Conservation (phyloP, 2,888 invertebrate species). For the Amiota communis region DNA sequence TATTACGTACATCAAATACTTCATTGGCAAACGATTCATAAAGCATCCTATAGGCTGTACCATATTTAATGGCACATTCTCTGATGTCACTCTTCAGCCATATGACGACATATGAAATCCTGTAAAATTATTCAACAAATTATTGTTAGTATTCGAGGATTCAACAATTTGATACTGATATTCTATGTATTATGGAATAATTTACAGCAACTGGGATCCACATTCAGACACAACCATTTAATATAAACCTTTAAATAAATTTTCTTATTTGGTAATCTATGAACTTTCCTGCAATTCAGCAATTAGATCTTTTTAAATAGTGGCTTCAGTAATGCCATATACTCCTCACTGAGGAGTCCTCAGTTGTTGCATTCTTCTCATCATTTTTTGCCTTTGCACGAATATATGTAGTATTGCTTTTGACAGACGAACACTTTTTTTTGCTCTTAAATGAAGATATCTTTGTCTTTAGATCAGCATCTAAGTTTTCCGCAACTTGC, state of each 20-base stretch:
- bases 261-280: constrained; percentile 71
- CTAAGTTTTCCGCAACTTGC: constrained; percentile 73
- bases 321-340: constrained; percentile 64
- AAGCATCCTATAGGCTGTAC: constrained; percentile 83
- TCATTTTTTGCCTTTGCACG: constrained; percentile 76
- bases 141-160: not conserved
- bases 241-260: constrained; percentile 76
- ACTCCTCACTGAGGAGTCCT: too few species aligned
- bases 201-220: constrained; percentile 74
- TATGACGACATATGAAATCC: constrained; percentile 74
- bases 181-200: constrained; percentile 69
- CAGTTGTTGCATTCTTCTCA: constrained; percentile 72
- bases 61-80: constrained; percentile 80
- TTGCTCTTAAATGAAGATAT: constrained; percentile 77
- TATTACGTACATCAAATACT: constrained; percentile 68
- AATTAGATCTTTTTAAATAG: constrained; percentile 58
- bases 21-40: constrained; percentile 82
- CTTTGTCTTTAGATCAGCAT: constrained; percentile 73
- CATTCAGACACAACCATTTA: constrained; percentile 75
- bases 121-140: constrained; percentile 33
- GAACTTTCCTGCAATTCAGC: constrained; percentile 52
- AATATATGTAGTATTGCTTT: constrained; percentile 77
- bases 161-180: not conserved
- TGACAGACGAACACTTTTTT: constrained; percentile 76
- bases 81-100: constrained; percentile 76